Evolutionary conservation across 2,888 invertebrate species (phyloP), one percentile per base, ranked within the genome.

Genomic region (Buathra laborator): DNA sequence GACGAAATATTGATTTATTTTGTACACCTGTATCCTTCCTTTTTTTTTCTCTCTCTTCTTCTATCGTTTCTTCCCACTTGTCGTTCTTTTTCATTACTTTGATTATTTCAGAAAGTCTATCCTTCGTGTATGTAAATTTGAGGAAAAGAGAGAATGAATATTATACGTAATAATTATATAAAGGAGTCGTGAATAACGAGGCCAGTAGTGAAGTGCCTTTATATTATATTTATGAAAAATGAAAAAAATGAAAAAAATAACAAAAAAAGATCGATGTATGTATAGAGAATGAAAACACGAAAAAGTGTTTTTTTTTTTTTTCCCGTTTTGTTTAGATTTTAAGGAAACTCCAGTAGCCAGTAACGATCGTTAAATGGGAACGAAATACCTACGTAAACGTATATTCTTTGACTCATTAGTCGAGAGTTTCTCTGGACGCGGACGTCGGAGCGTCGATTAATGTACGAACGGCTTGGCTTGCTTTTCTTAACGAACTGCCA

Each of bases 191-290:
- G 87, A 87, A 89, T 89, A 89, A 87, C 89, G 88, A 89, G 92
- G 93, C 92, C 92, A 92, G 93, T 92, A 92, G 90, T 90, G 88
- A 87, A 88, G 90, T 90, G 90, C 89, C 90, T 90, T 90, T 88
- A 90, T 91, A 91, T 90, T 90, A 90, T 90, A 89, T 88, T 88
- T 89, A 90, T 89, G 84, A 84, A 86, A 62, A 59, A 37, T 0
- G 5, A 32, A 37, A 5, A 37, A 37, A 37, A 4, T 0, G 2
- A 37, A 37, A 37, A 37, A 37, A 37, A 37, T 7, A 37, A 37
- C 37, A 37, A 14, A 56, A 44, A 68, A 78, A 77, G 76, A 74
- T 80, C 64, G 32, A 72, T 46, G 90, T 90, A 90, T 88, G 86
- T 88, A 88, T 86, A 88, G 43, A 48, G 64, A 53, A 67, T 9